phyloP scores from a whole-genome alignment of 92 coral and sea anemone genomes.

The Parazoanthus swiftii region DNA sequence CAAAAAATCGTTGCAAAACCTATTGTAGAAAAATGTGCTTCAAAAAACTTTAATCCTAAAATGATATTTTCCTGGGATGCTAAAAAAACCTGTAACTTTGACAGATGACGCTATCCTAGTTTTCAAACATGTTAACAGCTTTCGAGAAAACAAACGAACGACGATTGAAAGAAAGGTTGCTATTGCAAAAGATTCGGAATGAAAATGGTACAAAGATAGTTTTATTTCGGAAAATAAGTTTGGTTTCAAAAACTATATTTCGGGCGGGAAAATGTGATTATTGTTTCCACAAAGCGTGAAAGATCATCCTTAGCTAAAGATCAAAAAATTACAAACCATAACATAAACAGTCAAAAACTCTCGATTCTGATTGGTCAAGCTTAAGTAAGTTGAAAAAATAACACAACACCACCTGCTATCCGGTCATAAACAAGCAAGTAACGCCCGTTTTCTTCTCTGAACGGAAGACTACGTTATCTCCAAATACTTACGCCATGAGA shows the following conservation, averaged over 20 bases:
- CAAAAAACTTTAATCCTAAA: background rate
- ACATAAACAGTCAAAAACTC: conserved; percentile 55
- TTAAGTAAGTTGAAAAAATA: conserved; percentile 44
- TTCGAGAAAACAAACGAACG: background rate
- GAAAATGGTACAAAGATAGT: background rate
- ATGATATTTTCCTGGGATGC: background rate
- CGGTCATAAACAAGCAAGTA: conserved; percentile 69
- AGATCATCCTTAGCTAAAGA: conserved; percentile 61
- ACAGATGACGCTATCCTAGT: conserved; percentile 38
- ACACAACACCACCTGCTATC: conserved; percentile 70
- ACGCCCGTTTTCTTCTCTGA: conserved; percentile 61
- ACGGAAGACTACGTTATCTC: conserved; percentile 97
- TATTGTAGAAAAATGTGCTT: background rate
- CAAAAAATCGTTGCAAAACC: background rate
- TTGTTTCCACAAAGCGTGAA: conserved; percentile 29
- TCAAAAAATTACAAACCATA: conserved; percentile 66
- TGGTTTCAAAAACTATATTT: background rate
- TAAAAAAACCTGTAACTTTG: conserved; percentile 17
- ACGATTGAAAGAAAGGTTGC: background rate
- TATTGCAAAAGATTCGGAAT: background rate
- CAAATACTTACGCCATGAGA: conserved; percentile 94
- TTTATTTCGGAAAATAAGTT: background rate
- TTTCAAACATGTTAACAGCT: conserved; percentile 12
- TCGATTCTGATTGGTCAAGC: conserved; percentile 70
- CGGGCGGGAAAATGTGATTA: conserved; percentile 27